Conservation (phyloP, 2,113 vertebrate genomes). For the Nyctereutes procyonoides region DNA sequence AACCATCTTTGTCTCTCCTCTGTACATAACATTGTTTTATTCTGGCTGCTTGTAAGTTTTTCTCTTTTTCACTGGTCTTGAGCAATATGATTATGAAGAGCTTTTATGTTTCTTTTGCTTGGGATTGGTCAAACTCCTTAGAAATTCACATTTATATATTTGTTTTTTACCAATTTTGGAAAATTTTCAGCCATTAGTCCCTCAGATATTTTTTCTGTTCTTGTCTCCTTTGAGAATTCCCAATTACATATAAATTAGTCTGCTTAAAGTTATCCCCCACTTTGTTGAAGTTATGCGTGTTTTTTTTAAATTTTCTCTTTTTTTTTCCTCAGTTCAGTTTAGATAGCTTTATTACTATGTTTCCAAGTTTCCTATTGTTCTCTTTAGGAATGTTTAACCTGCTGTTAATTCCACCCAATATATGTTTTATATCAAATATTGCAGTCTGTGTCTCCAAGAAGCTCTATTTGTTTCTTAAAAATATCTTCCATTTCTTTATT, state of each 20-base stretch:
- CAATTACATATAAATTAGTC: background rate
- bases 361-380: background rate
- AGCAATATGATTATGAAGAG: background rate
- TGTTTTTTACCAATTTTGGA: background rate
- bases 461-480: background rate
- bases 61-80: background rate
- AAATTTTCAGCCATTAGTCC: background rate
- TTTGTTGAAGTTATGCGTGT: background rate
- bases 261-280: background rate
- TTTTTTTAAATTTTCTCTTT: background rate
- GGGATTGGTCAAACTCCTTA: background rate
- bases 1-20: background rate
- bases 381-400: slow-evolving; percentile 3
- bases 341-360: background rate
- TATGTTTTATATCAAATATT: background rate
- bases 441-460: background rate
- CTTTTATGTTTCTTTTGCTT: background rate
- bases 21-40: background rate
- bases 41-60: background rate
- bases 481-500: background rate
- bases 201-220: background rate
- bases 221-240: background rate
- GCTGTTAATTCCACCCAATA: background rate
- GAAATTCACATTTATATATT: background rate
- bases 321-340: background rate